phyloP scores from a whole-genome alignment of 2,888 invertebrate species.

The Sinodicranocentrus sp. region DNA sequence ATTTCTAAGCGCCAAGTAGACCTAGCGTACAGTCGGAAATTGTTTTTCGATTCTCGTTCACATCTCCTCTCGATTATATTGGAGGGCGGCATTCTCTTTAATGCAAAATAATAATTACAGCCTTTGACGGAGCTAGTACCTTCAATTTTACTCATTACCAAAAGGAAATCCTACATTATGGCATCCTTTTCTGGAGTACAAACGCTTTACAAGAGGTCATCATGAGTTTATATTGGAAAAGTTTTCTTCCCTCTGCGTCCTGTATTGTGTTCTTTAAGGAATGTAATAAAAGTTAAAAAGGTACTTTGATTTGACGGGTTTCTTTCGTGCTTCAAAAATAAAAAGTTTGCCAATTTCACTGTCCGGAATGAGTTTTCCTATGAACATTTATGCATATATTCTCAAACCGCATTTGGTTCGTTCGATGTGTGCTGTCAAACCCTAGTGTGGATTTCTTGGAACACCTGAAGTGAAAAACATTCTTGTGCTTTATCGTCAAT shows the following conservation, averaged over 20 bases:
- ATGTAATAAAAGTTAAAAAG: slow-evolving; percentile 11
- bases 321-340: slow-evolving; percentile 16
- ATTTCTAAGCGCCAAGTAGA: too few species aligned
- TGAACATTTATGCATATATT: background rate
- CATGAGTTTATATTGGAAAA: background rate
- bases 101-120: background rate
- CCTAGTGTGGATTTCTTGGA: too few species aligned
- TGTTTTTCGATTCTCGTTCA: background rate
- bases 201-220: background rate
- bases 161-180: slow-evolving; percentile 2
- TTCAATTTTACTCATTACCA: background rate
- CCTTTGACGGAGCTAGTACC: too few species aligned
- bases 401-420: too few species aligned
- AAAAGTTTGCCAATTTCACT: slow-evolving; percentile 24
- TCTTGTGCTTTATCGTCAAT: too few species aligned
- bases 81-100: too few species aligned
- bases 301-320: slow-evolving; percentile 18
- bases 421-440: too few species aligned
- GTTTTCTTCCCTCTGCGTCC: background rate
- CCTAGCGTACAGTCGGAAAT: too few species aligned
- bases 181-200: background rate
- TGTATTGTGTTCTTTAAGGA: too few species aligned
- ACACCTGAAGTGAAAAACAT: too few species aligned
- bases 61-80: background rate
- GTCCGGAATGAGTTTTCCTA: background rate